Evolutionary conservation across 2,797 vertebrate genomes (phyloP).

Genomic region (Enteromius afrohamiltoni): DNA sequence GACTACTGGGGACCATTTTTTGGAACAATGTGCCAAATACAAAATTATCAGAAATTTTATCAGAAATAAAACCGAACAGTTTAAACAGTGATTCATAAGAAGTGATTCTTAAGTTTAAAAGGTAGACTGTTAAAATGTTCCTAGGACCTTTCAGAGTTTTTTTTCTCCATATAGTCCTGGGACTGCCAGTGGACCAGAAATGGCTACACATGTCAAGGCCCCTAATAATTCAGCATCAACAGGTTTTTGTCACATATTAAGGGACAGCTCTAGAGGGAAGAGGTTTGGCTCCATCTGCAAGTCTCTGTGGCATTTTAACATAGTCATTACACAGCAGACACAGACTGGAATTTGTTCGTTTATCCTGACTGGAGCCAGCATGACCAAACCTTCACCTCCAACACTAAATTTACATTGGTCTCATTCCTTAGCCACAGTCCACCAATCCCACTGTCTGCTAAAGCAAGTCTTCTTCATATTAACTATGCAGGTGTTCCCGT

Average conservation of each 20-base stretch:
- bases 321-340: constrained; percentile 48
- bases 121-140: background rate
- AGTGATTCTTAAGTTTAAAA: no score
- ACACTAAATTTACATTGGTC: constrained; percentile 38
- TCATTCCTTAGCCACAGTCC: constrained; percentile 31
- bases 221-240: constrained; percentile 1
- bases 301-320: constrained; percentile 46
- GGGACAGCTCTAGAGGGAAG: constrained; percentile 13
- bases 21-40: background rate
- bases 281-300: constrained; percentile 48
- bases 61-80: background rate
- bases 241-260: background rate
- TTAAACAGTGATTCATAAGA: no score
- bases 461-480: background rate
- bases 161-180: background rate
- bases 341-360: constrained; percentile 53
- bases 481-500: background rate
- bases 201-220: background rate
- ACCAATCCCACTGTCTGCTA: background rate
- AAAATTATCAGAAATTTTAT: background rate
- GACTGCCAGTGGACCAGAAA: background rate
- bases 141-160: background rate
- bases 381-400: constrained; percentile 61
- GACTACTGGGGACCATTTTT: background rate
- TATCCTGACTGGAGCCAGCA: constrained; percentile 55